These are phyloP conservation scores for Gallinago paraguaiae DNA, from an alignment of 2,113 vertebrate genomes.

Conservation along the genomic window DNA sequence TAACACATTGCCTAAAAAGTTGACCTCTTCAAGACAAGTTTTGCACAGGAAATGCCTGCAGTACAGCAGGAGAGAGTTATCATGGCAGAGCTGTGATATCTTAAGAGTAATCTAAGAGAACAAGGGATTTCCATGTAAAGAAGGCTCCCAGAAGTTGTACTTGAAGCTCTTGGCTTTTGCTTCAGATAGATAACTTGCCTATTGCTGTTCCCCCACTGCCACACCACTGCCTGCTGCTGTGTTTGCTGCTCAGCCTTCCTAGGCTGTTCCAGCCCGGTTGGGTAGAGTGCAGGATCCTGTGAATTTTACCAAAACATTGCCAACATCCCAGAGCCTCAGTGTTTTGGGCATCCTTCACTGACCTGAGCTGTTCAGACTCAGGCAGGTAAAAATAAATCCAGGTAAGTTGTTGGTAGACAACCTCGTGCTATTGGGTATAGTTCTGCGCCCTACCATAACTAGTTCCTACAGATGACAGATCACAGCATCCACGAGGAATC, in stretches of 20 bases:
- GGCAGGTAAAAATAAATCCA: neutral
- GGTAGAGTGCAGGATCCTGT: neutral
- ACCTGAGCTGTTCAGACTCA: neutral
- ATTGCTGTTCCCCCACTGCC: neutral
- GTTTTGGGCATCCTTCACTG: neutral
- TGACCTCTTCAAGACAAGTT: neutral
- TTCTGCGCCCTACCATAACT: neutral
- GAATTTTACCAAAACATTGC: neutral
- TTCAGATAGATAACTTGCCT: neutral
- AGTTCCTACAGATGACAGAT: neutral
- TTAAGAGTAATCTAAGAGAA: neutral
- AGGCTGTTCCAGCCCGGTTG: neutral
- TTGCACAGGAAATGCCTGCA: neutral
- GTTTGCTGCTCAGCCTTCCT: neutral
- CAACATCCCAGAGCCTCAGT: neutral
- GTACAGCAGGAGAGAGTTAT: neutral
- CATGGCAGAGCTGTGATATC: neutral
- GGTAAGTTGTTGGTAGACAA: neutral
- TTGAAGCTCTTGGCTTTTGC: neutral
- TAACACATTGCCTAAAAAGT: neutral
- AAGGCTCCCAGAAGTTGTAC: neutral
- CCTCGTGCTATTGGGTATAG: neutral
- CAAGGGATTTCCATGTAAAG: neutral
- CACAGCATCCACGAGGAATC: neutral
- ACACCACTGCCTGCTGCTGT: neutral